Evolutionary conservation across 1,140 invertebrate genomes (phyloP).

Genomic region (Pentalonia nigronervosa): DNA sequence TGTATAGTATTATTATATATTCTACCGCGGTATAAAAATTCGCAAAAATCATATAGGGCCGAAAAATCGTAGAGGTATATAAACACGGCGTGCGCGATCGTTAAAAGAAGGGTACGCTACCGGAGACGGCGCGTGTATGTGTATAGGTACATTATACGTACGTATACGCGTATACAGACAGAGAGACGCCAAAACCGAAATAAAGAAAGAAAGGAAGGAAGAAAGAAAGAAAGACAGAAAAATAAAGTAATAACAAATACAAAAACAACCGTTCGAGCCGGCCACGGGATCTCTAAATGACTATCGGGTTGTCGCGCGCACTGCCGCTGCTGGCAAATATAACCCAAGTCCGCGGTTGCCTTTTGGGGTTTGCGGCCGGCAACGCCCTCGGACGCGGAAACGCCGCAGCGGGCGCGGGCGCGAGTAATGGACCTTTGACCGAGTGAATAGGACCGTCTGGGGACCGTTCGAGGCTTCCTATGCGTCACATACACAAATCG

Average conservation of each 20-base stretch:
- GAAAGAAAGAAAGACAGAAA: not conserved
- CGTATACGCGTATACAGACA: not conserved
- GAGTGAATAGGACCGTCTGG: conserved; percentile 56
- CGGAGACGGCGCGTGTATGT: not conserved
- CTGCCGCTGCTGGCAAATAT: conserved; percentile 13
- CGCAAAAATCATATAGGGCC: not conserved
- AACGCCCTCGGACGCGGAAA: conserved; percentile 49
- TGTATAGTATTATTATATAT: not conserved
- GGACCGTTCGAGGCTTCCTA: conserved; percentile 49
- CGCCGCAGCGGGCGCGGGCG: not conserved
- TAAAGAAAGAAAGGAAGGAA: not conserved
- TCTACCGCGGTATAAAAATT: not conserved
- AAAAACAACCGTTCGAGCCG: not conserved
- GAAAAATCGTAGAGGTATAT: not conserved
- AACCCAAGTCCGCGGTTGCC: conserved; percentile 26
- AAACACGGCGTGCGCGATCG: not conserved
- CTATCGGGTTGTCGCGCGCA: conserved; percentile 3
- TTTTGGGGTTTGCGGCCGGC: conserved; percentile 49
- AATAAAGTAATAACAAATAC: not conserved
- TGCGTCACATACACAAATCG: conserved; percentile 55
- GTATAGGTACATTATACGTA: not conserved
- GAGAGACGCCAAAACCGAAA: not conserved
- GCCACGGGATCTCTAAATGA: conserved; percentile 31
- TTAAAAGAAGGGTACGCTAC: not conserved
- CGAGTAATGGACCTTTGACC: conserved; percentile 56